Conservation (phyloP, 2,113 vertebrate species). For the Hippocampus abdominalis region DNA sequence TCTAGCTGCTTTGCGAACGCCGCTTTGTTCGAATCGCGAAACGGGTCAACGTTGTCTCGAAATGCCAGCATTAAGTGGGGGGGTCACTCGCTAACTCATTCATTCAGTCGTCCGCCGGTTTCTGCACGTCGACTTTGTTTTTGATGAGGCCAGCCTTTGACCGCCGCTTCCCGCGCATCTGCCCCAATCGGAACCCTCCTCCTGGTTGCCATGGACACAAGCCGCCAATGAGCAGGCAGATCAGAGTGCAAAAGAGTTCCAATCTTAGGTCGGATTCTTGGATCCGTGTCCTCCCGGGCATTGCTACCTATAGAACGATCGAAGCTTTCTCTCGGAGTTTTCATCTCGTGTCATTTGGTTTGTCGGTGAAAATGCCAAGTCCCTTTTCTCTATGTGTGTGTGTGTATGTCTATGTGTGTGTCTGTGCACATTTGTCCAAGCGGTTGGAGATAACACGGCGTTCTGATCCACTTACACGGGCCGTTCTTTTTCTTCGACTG, state of each 20-base stretch:
- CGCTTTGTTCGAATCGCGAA: constrained; percentile 44
- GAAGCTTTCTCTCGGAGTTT: not conserved
- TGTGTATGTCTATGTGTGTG: not conserved
- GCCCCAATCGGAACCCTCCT: constrained; percentile 42
- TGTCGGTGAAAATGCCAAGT: not conserved
- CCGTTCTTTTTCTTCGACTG: constrained; percentile 28
- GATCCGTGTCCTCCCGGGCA: too few relatives aligned
- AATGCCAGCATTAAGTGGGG: constrained; percentile 24
- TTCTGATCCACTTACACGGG: constrained; percentile 61
- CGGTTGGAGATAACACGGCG: not conserved
- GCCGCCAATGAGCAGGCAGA: constrained; percentile 39
- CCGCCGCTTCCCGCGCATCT: constrained; percentile 32
- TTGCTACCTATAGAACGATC: not conserved
- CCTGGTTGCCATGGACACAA: constrained; percentile 57
- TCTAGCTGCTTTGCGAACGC: constrained; percentile 32
- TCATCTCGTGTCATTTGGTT: not conserved
- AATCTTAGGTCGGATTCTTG: constrained; percentile 15
- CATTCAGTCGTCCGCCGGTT: not conserved
- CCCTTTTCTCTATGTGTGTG: not conserved
- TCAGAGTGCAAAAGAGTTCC: constrained; percentile 30
- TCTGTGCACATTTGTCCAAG: not conserved
- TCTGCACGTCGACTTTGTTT: constrained; percentile 15
- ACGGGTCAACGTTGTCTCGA: constrained; percentile 42
- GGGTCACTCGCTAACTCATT: constrained; percentile 14
- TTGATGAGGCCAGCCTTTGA: constrained; percentile 44